Evolutionary conservation across 2,113 vertebrate genomes (phyloP).

Genomic region (Clinocottus analis): DNA sequence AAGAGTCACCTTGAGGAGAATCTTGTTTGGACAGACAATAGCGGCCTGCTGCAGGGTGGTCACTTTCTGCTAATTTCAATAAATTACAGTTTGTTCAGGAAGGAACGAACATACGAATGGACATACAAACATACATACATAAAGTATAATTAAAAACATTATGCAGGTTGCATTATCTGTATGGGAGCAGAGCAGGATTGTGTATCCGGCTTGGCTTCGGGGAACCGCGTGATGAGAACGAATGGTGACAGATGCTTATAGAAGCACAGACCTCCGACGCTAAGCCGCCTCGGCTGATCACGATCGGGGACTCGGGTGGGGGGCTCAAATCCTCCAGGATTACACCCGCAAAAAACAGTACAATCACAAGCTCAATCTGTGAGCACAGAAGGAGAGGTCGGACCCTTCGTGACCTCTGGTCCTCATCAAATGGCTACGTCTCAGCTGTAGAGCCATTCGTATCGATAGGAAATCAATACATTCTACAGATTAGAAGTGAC

Average conservation of each 20-base stretch:
- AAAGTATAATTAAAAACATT: neutral
- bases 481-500: neutral
- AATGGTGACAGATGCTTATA: constrained; percentile 48
- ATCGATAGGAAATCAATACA: neutral
- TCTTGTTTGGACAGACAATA: too few species aligned
- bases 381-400: neutral
- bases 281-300: constrained; percentile 42
- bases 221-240: constrained; percentile 16
- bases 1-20: too few species aligned
- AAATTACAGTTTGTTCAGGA: too few species aligned
- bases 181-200: neutral
- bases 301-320: constrained; percentile 24
- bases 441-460: neutral
- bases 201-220: neutral
- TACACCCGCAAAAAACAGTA: constrained; percentile 51
- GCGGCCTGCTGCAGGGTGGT: too few species aligned
- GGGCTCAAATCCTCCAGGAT: constrained; percentile 57
- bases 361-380: constrained; percentile 34
- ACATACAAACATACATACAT: too few species aligned
- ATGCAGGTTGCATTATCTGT: neutral
- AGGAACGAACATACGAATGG: too few species aligned
- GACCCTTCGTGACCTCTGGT: neutral
- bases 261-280: constrained; percentile 9
- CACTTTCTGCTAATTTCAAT: too few species aligned
- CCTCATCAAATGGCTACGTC: neutral